These are phyloP conservation scores for Antitype chi DNA, from an alignment of 2,888 invertebrate species.

Conservation along the genomic window DNA sequence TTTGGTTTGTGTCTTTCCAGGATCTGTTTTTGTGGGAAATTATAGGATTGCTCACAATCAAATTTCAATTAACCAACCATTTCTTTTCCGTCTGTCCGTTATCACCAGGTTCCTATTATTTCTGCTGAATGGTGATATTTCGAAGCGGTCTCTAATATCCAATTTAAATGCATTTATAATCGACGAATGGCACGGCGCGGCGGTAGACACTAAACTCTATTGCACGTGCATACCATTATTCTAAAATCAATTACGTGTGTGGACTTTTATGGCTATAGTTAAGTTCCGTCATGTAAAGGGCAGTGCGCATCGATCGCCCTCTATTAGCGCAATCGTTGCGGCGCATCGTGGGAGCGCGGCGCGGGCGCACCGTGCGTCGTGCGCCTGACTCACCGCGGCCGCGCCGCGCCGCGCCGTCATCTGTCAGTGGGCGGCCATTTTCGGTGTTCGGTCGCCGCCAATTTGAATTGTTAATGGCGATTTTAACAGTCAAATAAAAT, in stretches of 20 bases:
- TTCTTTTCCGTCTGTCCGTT: background rate
- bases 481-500: constrained; percentile 63
- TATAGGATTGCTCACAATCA: background rate
- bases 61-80: background rate
- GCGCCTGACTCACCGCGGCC: constrained; percentile 55
- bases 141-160: constrained; percentile 39
- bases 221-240: constrained; percentile 57
- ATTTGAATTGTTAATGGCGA: constrained; percentile 64
- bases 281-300: constrained; percentile 61
- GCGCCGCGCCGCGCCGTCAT: constrained; percentile 46
- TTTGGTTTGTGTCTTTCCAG: constrained; percentile 11
- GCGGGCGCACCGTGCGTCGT: constrained; percentile 35
- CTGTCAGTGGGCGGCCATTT: constrained; percentile 68
- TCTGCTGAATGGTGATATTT: background rate
- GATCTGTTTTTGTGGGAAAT: constrained; percentile 6
- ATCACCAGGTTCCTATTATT: background rate
- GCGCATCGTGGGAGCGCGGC: constrained; percentile 66
- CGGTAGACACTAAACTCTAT: constrained; percentile 34
- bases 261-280: constrained; percentile 58
- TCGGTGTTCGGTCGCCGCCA: constrained; percentile 60
- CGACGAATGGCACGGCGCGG: constrained; percentile 15
- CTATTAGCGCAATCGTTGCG: constrained; percentile 64
- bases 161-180: constrained; percentile 52
- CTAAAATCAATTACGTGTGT: constrained; percentile 55
- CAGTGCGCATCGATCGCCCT: constrained; percentile 64